Percentiles rank a stretch among this genome's conserved stretches.
Evolutionary conservation across 2,113 vertebrate species (phyloP).

Genomic region (Nestor notabilis): DNA sequence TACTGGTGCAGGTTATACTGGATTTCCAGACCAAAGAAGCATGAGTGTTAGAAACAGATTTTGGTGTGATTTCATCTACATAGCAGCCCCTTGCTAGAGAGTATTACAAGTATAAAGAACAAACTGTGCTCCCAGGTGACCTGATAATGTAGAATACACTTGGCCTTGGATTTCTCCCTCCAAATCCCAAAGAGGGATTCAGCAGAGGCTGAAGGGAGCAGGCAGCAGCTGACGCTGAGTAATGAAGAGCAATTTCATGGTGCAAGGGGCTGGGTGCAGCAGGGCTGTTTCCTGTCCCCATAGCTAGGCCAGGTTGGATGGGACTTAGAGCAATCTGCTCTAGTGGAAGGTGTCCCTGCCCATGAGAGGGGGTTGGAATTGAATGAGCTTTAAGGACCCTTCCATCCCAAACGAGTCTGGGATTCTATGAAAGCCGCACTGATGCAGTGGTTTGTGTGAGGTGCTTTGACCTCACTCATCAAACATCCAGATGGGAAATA

Average conservation of each 20-base stretch:
- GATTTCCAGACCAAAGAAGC: neutral
- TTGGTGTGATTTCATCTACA: neutral
- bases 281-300: neutral
- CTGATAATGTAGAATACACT: neutral
- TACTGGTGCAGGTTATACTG: neutral
- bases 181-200: neutral
- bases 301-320: neutral
- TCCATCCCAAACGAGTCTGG: neutral
- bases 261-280: neutral
- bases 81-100: neutral
- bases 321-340: neutral
- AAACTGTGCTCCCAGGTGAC: neutral
- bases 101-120: neutral
- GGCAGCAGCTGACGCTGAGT: neutral
- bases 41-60: neutral
- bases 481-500: neutral
- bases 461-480: neutral
- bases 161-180: neutral
- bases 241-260: rapidly evolving
- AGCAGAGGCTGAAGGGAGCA: neutral
- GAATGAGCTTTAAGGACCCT: neutral
- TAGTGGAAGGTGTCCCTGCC: neutral
- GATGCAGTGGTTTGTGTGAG: neutral
- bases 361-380: neutral
- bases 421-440: neutral